phyloP scores from a whole-genome alignment of 2,797 vertebrate genomes.

The Chaunax sp. region DNA sequence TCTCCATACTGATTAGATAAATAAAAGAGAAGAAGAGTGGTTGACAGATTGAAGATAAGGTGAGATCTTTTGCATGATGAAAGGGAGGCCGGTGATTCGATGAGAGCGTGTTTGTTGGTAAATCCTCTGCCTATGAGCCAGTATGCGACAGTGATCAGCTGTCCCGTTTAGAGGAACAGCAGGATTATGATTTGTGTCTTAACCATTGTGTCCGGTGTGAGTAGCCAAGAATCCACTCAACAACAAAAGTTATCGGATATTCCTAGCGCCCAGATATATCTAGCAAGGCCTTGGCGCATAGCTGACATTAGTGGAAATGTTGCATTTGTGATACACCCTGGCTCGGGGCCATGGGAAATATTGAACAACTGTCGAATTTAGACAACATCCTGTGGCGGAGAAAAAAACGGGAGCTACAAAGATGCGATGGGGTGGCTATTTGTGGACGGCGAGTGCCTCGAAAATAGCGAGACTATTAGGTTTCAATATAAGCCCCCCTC shows the following conservation, averaged over 20 bases:
- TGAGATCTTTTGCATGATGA: slow-evolving; percentile 58
- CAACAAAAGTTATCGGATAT: slow-evolving; percentile 70
- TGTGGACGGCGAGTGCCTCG: slow-evolving; percentile 80
- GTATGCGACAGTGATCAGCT: slow-evolving; percentile 63
- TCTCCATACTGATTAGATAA: slow-evolving; percentile 5
- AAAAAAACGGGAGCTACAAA: slow-evolving; percentile 72
- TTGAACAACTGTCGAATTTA: slow-evolving; percentile 79
- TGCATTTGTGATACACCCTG: slow-evolving; percentile 78
- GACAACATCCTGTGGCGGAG: slow-evolving; percentile 77
- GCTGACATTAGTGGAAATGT: slow-evolving; percentile 80
- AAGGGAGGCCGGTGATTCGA: slow-evolving; percentile 58
- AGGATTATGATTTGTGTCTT: slow-evolving; percentile 64
- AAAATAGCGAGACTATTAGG: slow-evolving; percentile 84
- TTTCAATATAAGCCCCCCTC: slow-evolving; percentile 85
- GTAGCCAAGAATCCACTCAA: slow-evolving; percentile 65
- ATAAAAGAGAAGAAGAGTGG: slow-evolving; percentile 15
- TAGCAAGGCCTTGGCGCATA: slow-evolving; percentile 62
- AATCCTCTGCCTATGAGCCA: slow-evolving; percentile 4
- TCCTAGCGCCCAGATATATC: slow-evolving; percentile 65
- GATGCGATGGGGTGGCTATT: slow-evolving; percentile 79
- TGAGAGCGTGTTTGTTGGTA: slow-evolving; percentile 30
- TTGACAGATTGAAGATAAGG: slow-evolving; percentile 42
- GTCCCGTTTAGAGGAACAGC: slow-evolving; percentile 63
- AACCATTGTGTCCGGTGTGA: slow-evolving; percentile 67
- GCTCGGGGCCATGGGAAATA: slow-evolving; percentile 79